Evolutionary conservation across 2,113 vertebrate genomes (phyloP), one percentile per base, ranked within the genome.

Genomic region (Polyodon spathula): DNA sequence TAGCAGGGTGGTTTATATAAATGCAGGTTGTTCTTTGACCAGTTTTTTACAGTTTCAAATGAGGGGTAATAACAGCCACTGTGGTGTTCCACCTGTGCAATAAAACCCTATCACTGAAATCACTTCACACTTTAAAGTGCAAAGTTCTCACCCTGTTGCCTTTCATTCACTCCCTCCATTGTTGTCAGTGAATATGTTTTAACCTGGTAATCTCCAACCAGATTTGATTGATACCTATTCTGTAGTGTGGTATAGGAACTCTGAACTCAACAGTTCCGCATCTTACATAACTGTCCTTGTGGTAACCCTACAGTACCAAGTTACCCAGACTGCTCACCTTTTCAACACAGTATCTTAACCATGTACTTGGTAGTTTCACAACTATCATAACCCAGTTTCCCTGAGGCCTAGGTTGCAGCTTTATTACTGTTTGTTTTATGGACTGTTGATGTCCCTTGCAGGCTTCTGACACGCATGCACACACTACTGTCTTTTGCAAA

Each of bases 1-100:
- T 52, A 6, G 53, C 37, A 15, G 40, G 8, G 38, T 9, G 41
- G 11, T 59, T 44, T 59, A 40, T 62, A 64, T 64, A 76, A 71
- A 63, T 64, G 59, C 55, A 63, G 80, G 83, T 85, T 87, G 85
- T 77, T 83, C 76, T 84, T 85, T 86, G 73, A 85, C 81, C 71
- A 77, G 71, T 79, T 87, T 84, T 83, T 77, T 73, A 71, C 60
- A 50, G 69, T 69, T 65, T 78, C 70, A 71, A 81, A 77, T 70
- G 56, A 62, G 61, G 59, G 67, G 69, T 72, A 73, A 81, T 81
- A 79, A 83, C 76, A 76, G 58, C 39, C 15, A 65, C 69, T 73
- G 76, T 77, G 76, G 73, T 82, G 69, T 78, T 61, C 63, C 65
- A 68, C 67, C 59, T 63, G 64, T 66, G 66, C 67, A 41, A 63